Conservation (phyloP, 2,888 invertebrate species). For the Habrosyne pyritoides region DNA sequence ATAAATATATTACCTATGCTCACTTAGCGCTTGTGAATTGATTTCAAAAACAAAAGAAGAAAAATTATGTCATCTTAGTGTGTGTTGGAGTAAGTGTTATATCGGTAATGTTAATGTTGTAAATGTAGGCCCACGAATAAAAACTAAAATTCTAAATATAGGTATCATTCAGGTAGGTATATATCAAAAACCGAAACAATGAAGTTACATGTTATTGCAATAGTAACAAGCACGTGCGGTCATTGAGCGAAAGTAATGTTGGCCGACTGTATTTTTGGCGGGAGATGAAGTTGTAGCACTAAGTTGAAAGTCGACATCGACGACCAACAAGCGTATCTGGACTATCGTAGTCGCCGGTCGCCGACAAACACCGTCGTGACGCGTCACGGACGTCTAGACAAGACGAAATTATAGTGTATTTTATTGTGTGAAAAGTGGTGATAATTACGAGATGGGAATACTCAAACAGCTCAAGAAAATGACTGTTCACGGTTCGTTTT, state of each 20-base stretch:
- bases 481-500: conserved; percentile 64
- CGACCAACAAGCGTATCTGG: conserved; percentile 56
- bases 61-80: too few relatives aligned
- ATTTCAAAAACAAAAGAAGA: too few relatives aligned
- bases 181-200: background rate
- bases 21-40: too few relatives aligned
- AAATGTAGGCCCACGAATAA: too few relatives aligned
- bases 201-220: background rate
- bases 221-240: conserved; percentile 14
- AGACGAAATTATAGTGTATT: conserved; percentile 28
- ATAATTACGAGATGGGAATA: conserved; percentile 62
- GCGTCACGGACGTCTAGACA: conserved; percentile 30
- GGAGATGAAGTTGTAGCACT: conserved; percentile 54
- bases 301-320: conserved; percentile 32
- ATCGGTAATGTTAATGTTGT: too few relatives aligned
- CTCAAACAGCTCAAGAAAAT: conserved; percentile 77
- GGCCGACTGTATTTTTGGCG: conserved; percentile 49
- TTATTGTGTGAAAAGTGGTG: conserved; percentile 24
- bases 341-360: conserved; percentile 52
- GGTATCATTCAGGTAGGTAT: too few relatives aligned
- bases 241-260: conserved; percentile 27
- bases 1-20: too few relatives aligned
- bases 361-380: conserved; percentile 47
- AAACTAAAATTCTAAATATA: too few relatives aligned
- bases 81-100: too few relatives aligned